Conservation (phyloP, 2,113 vertebrate species). For the Euleptes europaea region DNA sequence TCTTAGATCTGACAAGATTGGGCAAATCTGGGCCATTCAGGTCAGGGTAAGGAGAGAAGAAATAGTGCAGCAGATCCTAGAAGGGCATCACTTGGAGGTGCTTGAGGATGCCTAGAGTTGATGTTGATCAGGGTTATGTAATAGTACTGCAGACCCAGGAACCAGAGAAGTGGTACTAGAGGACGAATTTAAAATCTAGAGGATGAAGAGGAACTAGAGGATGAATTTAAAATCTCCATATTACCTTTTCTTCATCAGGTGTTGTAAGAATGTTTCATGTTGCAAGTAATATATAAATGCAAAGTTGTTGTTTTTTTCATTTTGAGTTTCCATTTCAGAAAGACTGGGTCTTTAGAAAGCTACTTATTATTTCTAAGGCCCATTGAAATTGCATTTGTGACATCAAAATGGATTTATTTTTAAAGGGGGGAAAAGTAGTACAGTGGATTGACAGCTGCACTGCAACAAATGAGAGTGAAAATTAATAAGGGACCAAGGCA, state of each 20-base stretch:
- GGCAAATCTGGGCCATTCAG: too few species aligned
- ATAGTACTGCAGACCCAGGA: not conserved
- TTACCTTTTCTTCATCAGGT: not conserved
- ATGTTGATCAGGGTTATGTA: not conserved
- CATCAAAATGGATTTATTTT: conserved; percentile 67
- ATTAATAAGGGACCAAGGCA: conserved; percentile 69
- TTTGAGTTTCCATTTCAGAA: conserved; percentile 44
- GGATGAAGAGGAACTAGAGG: not conserved
- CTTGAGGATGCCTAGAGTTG: not conserved
- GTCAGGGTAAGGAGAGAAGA: too few species aligned
- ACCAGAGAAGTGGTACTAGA: not conserved
- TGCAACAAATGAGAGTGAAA: conserved; percentile 65
- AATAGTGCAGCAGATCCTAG: too few species aligned
- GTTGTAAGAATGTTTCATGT: not conserved
- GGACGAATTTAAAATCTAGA: conserved; percentile 1
- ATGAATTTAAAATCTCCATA: conserved; percentile 9
- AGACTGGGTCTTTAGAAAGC: conserved; percentile 42
- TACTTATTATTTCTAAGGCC: conserved; percentile 60
- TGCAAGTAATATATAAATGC: not conserved
- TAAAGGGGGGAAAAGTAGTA: conserved; percentile 39
- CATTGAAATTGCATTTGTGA: conserved; percentile 72
- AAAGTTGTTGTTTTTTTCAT: conserved; percentile 69
- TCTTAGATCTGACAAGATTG: too few species aligned
- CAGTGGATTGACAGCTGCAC: conserved; percentile 65
- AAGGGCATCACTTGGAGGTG: too few species aligned